Conservation (phyloP, 1,140 invertebrate species). For the Conus betulinus region DNA sequence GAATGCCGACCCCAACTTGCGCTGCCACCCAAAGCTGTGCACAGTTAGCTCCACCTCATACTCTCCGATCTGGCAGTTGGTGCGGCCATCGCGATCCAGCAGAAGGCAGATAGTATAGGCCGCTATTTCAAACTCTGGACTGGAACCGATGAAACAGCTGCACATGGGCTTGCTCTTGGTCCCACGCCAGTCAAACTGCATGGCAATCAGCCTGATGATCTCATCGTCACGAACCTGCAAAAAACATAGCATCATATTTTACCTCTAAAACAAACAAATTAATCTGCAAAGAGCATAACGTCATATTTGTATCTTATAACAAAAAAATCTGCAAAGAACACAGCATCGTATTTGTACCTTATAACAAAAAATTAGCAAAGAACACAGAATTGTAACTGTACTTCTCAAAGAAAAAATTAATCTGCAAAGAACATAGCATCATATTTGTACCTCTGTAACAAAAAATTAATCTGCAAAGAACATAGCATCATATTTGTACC, state of each 20-base stretch:
- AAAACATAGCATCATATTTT: too few relatives aligned
- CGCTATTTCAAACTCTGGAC: conserved; percentile 94
- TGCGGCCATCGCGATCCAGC: conserved; percentile 55
- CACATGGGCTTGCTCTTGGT: conserved; percentile 70
- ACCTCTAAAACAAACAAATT: not conserved
- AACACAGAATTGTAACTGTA: not conserved
- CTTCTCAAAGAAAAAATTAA: not conserved
- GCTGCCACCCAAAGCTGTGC: conserved; percentile 58
- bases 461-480: too few relatives aligned
- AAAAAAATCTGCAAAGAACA: too few relatives aligned
- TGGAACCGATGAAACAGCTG: conserved; percentile 87
- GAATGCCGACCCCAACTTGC: conserved; percentile 66
- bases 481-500: too few relatives aligned
- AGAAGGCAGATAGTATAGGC: conserved; percentile 83
- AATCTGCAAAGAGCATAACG: not conserved
- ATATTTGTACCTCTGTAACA: too few relatives aligned
- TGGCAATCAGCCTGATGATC: conserved; percentile 66
- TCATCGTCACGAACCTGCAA: conserved; percentile 65
- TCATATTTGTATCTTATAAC: not conserved
- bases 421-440: not conserved
- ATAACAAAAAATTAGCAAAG: not conserved
- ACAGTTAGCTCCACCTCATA: conserved; percentile 70
- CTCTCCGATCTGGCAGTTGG: conserved; percentile 66
- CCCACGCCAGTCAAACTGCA: conserved; percentile 71
- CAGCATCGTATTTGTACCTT: too few relatives aligned